These are phyloP conservation scores for Leptinotarsa haldemani DNA, from an alignment of 2,888 invertebrate species.

Conservation along the genomic window DNA sequence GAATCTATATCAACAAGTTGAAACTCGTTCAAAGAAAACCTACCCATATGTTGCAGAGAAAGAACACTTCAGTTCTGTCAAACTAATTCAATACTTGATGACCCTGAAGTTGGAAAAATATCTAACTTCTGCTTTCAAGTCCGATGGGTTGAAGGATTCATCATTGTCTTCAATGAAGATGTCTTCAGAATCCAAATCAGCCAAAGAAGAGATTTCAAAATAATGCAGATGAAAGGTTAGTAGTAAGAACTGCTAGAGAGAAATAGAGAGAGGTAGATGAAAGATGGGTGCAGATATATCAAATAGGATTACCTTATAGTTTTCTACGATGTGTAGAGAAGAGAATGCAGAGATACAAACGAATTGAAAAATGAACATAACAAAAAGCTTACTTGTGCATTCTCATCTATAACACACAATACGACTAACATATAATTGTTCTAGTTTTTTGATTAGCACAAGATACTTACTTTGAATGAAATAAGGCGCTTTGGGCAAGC, in stretches of 20 bases:
- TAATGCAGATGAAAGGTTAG: conserved; percentile 1
- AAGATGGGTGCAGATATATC: not conserved
- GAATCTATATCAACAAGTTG: too few relatives aligned
- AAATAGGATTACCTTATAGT: not conserved
- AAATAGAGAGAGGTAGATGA: conserved; percentile 18
- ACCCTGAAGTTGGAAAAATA: too few relatives aligned
- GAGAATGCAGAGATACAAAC: not conserved
- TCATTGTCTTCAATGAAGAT: too few relatives aligned
- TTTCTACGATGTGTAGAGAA: not conserved
- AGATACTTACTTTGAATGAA: conserved; percentile 51
- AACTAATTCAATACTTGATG: too few relatives aligned
- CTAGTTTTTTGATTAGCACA: not conserved
- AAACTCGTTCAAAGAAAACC: too few relatives aligned
- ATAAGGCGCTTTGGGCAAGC: conserved; percentile 41
- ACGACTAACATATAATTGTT: not conserved
- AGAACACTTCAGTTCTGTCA: too few relatives aligned
- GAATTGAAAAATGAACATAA: not conserved
- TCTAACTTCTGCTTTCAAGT: too few relatives aligned
- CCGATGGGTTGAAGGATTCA: too few relatives aligned
- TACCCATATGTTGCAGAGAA: too few relatives aligned
- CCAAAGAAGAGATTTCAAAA: not conserved
- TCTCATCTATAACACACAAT: not conserved
- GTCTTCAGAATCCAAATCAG: not conserved
- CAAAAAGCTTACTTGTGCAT: not conserved
- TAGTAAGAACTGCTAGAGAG: conserved; percentile 25